phyloP scores from a whole-genome alignment of 53 echinoderm and acorn worm species.

The Astropecten irregularis region DNA sequence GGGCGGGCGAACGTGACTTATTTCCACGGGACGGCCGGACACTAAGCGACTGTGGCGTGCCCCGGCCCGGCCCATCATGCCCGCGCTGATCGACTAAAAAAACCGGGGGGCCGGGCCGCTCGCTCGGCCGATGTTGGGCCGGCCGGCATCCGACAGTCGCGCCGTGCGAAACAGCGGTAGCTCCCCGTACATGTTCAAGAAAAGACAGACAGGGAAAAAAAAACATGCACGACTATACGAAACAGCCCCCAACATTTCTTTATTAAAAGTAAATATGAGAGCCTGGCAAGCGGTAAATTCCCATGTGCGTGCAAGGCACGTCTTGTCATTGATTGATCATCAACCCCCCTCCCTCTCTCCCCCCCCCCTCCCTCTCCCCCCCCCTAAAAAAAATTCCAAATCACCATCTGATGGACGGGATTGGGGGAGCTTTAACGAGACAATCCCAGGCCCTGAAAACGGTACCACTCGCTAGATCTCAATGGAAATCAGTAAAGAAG shows the following conservation, averaged over 20 bases:
- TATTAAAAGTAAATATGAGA: constrained; percentile 65
- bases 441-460: constrained; percentile 33
- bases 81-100: constrained; percentile 41
- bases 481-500: constrained; percentile 5
- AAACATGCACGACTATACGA: too few relatives aligned
- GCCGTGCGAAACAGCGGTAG: not conserved
- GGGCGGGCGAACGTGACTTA: constrained; percentile 53
- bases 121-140: constrained; percentile 1
- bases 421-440: constrained; percentile 42
- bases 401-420: constrained; percentile 51
- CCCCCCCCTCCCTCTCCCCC: too few relatives aligned
- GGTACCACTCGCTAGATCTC: constrained; percentile 35
- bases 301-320: constrained; percentile 20
- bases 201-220: too few relatives aligned
- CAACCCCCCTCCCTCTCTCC: too few relatives aligned
- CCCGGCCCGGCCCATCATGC: not conserved
- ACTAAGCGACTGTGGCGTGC: not conserved
- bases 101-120: not conserved
- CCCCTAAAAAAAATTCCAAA: not conserved
- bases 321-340: constrained; percentile 56
- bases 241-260: constrained; percentile 38
- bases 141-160: not conserved
- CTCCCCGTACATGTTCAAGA: too few relatives aligned
- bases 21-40: constrained; percentile 12
- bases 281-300: constrained; percentile 53